These are phyloP conservation scores for Epizoanthus illoricatus DNA, from an alignment of 92 coral and sea anemone species.

Conservation along the genomic window DNA sequence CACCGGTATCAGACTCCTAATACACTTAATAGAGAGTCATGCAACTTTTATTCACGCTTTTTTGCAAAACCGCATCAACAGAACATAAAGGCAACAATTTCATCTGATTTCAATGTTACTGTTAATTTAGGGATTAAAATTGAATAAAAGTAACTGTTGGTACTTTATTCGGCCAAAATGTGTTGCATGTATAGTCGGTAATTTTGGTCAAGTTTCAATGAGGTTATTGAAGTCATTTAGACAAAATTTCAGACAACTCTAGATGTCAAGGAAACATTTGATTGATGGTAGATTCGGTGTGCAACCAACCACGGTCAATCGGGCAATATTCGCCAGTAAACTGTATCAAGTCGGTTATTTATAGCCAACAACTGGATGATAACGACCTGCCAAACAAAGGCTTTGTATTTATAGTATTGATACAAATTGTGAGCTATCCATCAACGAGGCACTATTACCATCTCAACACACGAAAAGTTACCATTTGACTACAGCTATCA, in stretches of 20 bases:
- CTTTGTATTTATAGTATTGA: constrained; percentile 32
- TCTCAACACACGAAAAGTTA: constrained; percentile 1
- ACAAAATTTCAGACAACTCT: neutral
- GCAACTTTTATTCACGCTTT: constrained; percentile 15
- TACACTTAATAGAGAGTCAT: neutral
- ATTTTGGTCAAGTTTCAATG: constrained; percentile 19
- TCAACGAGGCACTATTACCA: constrained; percentile 27
- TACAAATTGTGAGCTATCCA: neutral
- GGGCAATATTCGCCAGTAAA: constrained; percentile 3
- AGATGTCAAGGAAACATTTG: constrained; percentile 1
- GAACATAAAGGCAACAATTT: neutral
- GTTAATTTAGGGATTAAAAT: neutral
- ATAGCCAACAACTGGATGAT: constrained; percentile 5
- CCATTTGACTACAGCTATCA: constrained; percentile 7
- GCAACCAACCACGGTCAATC: constrained; percentile 5
- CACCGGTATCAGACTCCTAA: neutral
- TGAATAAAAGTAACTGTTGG: neutral
- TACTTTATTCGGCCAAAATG: neutral
- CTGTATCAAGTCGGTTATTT: constrained; percentile 28
- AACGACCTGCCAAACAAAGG: constrained; percentile 5
- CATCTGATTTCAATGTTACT: neutral
- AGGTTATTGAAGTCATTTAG: constrained; percentile 15
- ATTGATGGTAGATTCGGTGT: constrained; percentile 14
- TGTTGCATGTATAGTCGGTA: neutral
- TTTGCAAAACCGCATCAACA: neutral